Evolutionary conservation across 2,797 vertebrate genomes (phyloP).

Genomic region (Thripadectes ignobilis): DNA sequence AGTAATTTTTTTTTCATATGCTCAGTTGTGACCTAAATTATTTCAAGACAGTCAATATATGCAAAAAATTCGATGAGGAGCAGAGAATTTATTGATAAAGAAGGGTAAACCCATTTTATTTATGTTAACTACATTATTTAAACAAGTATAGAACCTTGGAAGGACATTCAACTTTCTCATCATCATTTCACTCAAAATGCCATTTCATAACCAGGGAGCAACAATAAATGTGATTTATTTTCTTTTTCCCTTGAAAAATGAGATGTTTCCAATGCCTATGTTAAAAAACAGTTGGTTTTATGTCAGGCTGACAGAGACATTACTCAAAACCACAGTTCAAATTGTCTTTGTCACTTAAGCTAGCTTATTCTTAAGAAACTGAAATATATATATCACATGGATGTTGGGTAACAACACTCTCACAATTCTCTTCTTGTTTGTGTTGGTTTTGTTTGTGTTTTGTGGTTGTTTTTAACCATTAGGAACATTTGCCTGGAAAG

Average conservation of each 20-base stretch:
- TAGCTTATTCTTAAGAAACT: not conserved
- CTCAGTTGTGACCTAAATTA: not conserved
- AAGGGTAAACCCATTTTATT: not conserved
- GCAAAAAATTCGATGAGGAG: not conserved
- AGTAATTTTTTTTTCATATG: not conserved
- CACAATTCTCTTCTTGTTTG: not conserved
- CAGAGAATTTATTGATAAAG: not conserved
- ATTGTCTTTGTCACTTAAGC: not conserved
- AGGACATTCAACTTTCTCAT: not conserved
- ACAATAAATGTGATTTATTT: not conserved
- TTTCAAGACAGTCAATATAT: not conserved
- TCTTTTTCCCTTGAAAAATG: not conserved
- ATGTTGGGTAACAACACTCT: not conserved
- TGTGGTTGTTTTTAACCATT: not conserved
- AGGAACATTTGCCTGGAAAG: constrained; percentile 95
- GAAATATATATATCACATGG: not conserved
- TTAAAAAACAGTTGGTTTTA: not conserved
- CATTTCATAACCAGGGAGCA: not conserved
- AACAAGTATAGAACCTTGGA: not conserved
- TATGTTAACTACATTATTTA: not conserved
- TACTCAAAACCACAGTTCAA: not conserved
- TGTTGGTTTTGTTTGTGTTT: not conserved
- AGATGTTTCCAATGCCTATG: not conserved
- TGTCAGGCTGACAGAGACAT: not conserved
- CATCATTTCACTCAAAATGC: not conserved